Percentiles rank a stretch among this genome's conserved stretches.
These are phyloP conservation scores for Orestias chungarensis DNA, from an alignment of 2,797 vertebrate species.

Conservation along the genomic window DNA sequence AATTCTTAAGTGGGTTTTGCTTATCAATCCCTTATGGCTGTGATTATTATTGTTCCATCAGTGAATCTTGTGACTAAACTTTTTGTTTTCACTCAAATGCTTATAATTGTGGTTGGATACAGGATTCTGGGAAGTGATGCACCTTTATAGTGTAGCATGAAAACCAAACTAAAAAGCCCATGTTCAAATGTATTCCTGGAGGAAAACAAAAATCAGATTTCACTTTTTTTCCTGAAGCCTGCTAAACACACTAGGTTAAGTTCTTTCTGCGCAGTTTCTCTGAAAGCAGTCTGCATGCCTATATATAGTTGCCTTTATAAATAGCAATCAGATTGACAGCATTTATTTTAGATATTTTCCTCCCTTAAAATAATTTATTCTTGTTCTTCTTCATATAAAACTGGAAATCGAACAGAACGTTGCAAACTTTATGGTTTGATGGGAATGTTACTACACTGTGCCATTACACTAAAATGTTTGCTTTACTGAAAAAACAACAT, in stretches of 20 bases:
- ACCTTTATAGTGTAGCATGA: neutral
- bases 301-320: neutral
- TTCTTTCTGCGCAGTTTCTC: neutral
- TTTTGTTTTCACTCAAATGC: neutral
- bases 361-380: slow-evolving; percentile 24
- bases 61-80: neutral
- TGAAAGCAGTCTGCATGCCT: neutral
- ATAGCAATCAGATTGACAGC: neutral
- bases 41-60: neutral
- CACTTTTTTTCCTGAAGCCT: neutral
- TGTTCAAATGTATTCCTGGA: neutral
- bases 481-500: neutral
- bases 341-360: slow-evolving; percentile 23
- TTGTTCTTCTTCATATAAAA: slow-evolving; percentile 22
- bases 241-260: neutral
- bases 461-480: neutral
- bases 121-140: neutral
- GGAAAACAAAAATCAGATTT: neutral
- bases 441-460: neutral
- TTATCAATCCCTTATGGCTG: neutral
- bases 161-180: neutral
- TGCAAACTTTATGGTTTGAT: neutral
- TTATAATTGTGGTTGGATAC: neutral
- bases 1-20: neutral
- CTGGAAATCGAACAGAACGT: slow-evolving; percentile 6